Percentiles rank a stretch among this genome's conserved stretches.
These are phyloP conservation scores for Arremon brunneinucha DNA, from an alignment of 2,797 vertebrate genomes.

Conservation along the genomic window DNA sequence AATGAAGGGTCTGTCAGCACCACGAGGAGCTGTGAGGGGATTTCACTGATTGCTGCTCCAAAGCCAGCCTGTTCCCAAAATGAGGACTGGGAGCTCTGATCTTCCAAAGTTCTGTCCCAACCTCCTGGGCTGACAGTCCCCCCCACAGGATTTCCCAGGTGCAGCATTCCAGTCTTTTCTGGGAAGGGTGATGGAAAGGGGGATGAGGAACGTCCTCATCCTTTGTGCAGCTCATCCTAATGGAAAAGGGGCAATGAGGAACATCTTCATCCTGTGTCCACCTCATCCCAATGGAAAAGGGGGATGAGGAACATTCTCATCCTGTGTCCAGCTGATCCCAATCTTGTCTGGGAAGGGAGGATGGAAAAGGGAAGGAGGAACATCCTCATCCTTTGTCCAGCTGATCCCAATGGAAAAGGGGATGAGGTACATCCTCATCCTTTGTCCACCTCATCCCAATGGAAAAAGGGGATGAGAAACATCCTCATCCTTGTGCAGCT, in stretches of 20 bases:
- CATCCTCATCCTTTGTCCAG: too few relatives aligned
- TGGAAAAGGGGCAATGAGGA: not conserved
- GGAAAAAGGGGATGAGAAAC: too few relatives aligned
- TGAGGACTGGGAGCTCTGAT: not conserved
- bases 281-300: not conserved
- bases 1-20: not conserved
- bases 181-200: not conserved
- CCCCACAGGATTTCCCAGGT: not conserved
- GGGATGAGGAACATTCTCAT: not conserved
- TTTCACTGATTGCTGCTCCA: not conserved
- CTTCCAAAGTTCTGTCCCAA: not conserved
- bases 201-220: not conserved
- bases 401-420: too few relatives aligned
- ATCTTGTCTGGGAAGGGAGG: too few relatives aligned
- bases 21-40: not conserved
- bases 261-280: not conserved
- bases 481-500: too few relatives aligned
- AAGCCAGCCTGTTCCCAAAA: not conserved
- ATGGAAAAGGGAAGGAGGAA: not conserved
- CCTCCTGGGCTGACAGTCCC: not conserved
- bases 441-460: too few relatives aligned
- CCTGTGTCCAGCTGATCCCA: not conserved
- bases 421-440: too few relatives aligned
- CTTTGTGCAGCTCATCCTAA: accelerated
- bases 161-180: not conserved